Evolutionary conservation across 2,113 vertebrate genomes (phyloP).

Genomic region (Entelurus aequoreus): DNA sequence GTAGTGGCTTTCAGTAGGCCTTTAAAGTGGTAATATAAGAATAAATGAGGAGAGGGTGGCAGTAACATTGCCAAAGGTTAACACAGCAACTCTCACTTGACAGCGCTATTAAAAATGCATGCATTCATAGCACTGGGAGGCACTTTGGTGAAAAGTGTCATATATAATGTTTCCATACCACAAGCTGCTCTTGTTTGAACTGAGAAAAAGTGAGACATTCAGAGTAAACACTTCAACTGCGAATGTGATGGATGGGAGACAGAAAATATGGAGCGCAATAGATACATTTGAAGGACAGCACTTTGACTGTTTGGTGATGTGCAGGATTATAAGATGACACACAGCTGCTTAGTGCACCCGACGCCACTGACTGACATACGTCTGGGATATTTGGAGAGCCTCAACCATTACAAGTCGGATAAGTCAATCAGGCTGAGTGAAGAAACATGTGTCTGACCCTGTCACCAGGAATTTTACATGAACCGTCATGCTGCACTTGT

Average conservation of each 20-base stretch:
- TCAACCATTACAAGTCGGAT: conserved; percentile 49
- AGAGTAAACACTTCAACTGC: conserved; percentile 38
- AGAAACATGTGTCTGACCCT: conserved; percentile 44
- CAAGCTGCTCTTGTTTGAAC: conserved; percentile 22
- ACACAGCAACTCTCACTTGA: neutral
- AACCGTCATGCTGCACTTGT: conserved; percentile 4
- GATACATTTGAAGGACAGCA: conserved; percentile 60
- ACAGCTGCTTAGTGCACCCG: conserved; percentile 43
- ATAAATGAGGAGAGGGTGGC: conserved; percentile 4
- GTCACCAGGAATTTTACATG: conserved; percentile 48
- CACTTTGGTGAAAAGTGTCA: conserved; percentile 2
- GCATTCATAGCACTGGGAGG: conserved; percentile 13
- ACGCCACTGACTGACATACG: conserved; percentile 58
- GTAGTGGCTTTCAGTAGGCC: too few species aligned
- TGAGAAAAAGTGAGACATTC: conserved; percentile 24
- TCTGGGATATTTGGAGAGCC: conserved; percentile 40
- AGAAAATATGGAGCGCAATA: conserved; percentile 27
- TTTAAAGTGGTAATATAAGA: too few species aligned
- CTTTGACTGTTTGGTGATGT: conserved; percentile 45
- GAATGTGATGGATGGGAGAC: conserved; percentile 36
- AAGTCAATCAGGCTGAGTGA: conserved; percentile 55
- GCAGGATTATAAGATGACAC: conserved; percentile 59
- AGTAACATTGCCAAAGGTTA: conserved; percentile 1
- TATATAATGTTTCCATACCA: conserved; percentile 20
- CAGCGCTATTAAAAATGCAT: conserved; percentile 11